Evolutionary conservation across 2,113 vertebrate genomes (phyloP).

Genomic region (Heloderma charlesbogerti): DNA sequence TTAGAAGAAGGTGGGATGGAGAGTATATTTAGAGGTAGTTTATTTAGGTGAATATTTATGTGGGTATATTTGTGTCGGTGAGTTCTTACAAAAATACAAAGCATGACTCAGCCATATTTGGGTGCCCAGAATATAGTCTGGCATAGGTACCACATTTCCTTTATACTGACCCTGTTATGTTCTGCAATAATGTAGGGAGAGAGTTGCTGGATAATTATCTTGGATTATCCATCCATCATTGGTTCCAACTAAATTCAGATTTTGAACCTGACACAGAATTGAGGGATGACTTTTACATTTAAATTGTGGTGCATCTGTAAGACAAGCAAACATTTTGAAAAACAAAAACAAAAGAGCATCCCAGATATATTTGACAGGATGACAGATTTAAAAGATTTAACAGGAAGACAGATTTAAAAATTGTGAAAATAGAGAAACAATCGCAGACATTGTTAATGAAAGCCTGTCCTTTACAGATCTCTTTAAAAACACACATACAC

Average conservation of each 20-base stretch:
- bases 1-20: not conserved
- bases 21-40: not conserved
- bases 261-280: not conserved
- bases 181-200: not conserved
- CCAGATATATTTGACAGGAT: not conserved
- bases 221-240: conserved; percentile 15
- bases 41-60: not conserved
- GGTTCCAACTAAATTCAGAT: not conserved
- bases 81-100: not conserved
- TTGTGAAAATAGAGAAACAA: conserved; percentile 22
- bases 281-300: not conserved
- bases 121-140: conserved; percentile 1
- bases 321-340: not conserved
- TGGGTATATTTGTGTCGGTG: not conserved
- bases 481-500: not conserved
- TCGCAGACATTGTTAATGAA: not conserved
- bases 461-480: conserved; percentile 24
- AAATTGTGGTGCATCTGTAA: not conserved
- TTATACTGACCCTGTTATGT: not conserved
- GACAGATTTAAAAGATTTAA: not conserved
- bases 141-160: not conserved
- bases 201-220: not conserved
- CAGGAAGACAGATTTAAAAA: conserved; percentile 19
- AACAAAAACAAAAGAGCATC: not conserved
- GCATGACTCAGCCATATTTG: not conserved